These are phyloP conservation scores for Melanotaenia nigrans DNA, from an alignment of 2,797 vertebrate genomes.

Conservation along the genomic window DNA sequence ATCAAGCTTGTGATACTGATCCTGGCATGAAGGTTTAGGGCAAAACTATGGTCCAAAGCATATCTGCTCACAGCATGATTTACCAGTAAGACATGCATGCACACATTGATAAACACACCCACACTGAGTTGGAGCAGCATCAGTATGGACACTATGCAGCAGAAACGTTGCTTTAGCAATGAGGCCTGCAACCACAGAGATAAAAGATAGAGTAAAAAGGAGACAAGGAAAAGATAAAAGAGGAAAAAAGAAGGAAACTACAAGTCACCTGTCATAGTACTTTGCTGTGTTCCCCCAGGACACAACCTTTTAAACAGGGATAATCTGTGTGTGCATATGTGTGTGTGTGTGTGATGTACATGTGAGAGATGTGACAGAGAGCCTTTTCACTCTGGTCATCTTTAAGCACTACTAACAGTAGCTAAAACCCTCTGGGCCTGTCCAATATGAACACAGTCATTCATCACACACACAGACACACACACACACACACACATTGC, in stretches of 20 bases:
- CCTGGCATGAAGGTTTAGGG: conserved; percentile 25
- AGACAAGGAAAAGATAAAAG: conserved; percentile 33
- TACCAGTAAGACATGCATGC: conserved; percentile 29
- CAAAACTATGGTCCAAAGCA: conserved; percentile 39
- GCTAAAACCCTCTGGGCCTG: conserved; percentile 72
- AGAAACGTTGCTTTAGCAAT: conserved; percentile 28
- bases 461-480: conserved; percentile 58
- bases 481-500: conserved; percentile 28
- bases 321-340: conserved; percentile 46
- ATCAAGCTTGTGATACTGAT: conserved; percentile 46
- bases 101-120: conserved; percentile 17
- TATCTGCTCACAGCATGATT: conserved; percentile 35
- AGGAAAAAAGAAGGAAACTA: conserved; percentile 33
- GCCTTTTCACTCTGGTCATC: conserved; percentile 76
- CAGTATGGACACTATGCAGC: conserved; percentile 19
- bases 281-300: not conserved
- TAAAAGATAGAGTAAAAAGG: conserved; percentile 39
- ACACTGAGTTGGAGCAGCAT: not conserved
- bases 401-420: conserved; percentile 81
- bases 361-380: conserved; percentile 64
- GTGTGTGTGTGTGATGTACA: conserved; percentile 24
- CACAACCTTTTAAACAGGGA: conserved; percentile 53
- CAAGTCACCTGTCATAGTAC: conserved; percentile 50
- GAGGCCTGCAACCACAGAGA: conserved; percentile 47
- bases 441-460: conserved; percentile 71